A percentile compares a stretch with the other conserved stretches of the same genome.
Conservation (phyloP, 2,113 vertebrate genomes). For the Danionella cerebrum region DNA sequence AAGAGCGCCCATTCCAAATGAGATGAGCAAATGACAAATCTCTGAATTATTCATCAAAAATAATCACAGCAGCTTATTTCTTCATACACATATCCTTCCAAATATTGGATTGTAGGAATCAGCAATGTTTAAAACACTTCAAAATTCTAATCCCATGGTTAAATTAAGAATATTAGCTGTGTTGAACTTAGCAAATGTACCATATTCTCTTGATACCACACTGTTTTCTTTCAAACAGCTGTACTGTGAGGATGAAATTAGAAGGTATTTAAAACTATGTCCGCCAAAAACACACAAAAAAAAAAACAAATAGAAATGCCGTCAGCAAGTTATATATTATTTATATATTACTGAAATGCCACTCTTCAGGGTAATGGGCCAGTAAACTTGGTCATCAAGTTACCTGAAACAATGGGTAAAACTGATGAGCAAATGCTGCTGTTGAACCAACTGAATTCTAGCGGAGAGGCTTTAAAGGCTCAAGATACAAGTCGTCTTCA, state of each 20-base stretch:
- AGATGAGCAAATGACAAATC: constrained; percentile 55
- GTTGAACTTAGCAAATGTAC: too few species aligned
- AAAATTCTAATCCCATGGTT: too few species aligned
- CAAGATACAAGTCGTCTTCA: neutral
- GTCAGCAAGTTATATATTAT: constrained; percentile 43
- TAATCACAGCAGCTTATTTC: constrained; percentile 42
- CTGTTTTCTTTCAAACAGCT: too few species aligned
- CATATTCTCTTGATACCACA: too few species aligned
- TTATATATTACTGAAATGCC: constrained; percentile 49
- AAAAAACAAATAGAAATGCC: constrained; percentile 28
- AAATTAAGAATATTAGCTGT: too few species aligned
- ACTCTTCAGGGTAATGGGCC: constrained; percentile 51
- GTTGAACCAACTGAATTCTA: constrained; percentile 54
- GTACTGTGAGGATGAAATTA: too few species aligned
- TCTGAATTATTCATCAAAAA: constrained; percentile 58
- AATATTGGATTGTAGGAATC: too few species aligned
- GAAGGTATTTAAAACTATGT: too few species aligned
- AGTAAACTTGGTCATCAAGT: constrained; percentile 63
- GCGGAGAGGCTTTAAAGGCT: constrained; percentile 53
- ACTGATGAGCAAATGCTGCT: constrained; percentile 69
- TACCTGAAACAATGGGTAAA: constrained; percentile 84
- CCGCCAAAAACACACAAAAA: neutral
- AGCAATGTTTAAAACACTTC: too few species aligned
- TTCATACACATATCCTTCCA: constrained; percentile 45
- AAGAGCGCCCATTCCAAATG: constrained; percentile 46